These are phyloP conservation scores for Pedicia rivosa DNA, from an alignment of 2,888 invertebrate species.

Conservation along the genomic window DNA sequence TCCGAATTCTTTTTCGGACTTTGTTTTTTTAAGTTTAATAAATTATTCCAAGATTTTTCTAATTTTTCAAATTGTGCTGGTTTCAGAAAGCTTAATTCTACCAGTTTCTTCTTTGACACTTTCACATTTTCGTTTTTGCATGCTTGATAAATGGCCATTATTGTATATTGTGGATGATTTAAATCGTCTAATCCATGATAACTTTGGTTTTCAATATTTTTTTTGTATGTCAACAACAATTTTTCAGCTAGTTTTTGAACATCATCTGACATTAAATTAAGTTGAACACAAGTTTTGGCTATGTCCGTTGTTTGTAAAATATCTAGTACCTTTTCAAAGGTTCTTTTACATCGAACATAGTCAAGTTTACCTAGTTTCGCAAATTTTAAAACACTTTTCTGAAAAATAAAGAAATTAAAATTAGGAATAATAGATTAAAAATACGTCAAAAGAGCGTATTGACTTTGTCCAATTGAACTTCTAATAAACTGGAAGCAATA, in stretches of 20 bases:
- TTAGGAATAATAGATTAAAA: conserved; percentile 3
- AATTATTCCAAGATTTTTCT: conserved; percentile 39
- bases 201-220: conserved; percentile 22
- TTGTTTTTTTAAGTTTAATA: too few species aligned
- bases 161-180: conserved; percentile 44
- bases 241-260: conserved; percentile 34
- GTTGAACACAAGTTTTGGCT: conserved; percentile 38
- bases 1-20: too few species aligned
- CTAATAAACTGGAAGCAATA: conserved; percentile 36
- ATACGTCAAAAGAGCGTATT: conserved; percentile 13
- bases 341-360: conserved; percentile 39
- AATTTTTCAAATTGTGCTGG: conserved; percentile 43
- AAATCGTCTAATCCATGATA: conserved; percentile 37
- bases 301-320: conserved; percentile 37
- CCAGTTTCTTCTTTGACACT: conserved; percentile 37
- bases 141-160: conserved; percentile 46
- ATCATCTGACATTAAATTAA: conserved; percentile 35
- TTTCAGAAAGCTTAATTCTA: conserved; percentile 40
- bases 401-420: conserved; percentile 13
- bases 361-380: conserved; percentile 38
- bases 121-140: conserved; percentile 43
- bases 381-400: conserved; percentile 41
- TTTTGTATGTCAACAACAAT: conserved; percentile 36
- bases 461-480: conserved; percentile 38
- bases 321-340: conserved; percentile 42